Evolutionary conservation across 2,113 vertebrate genomes (phyloP), one percentile per base, ranked within the genome.

Genomic region (Mionectes macconnelli): DNA sequence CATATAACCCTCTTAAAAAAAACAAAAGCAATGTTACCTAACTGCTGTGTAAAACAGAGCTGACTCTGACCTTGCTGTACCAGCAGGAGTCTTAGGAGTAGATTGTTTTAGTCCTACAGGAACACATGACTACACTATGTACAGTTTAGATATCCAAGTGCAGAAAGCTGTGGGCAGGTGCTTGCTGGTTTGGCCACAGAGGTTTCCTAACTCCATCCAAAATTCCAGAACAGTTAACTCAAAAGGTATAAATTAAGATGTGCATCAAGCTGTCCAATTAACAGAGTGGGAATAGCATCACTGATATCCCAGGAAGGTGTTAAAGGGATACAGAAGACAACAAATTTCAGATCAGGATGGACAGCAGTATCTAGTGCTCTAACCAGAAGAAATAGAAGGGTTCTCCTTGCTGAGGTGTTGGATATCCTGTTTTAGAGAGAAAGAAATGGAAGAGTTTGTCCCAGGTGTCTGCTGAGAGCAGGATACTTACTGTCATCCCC

Each of bases 401-500:
- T 7, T 64, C 44, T 42, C 20, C 59, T 69, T 35, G 45, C n/a
- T 73, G 15, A 72, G 37, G 52, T 68, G 22, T 18, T 17, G 9
- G 23, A 17, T 12, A 42, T 9, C 2, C 24, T 11, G 1, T 10
- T 59, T 59, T 5, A 74, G 64, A 59, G 84, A 33, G 13, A 10
- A 59, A 37, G 20, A 19, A 0, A 2, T 18, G 13, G 11, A 7
- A 66, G 30, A 50, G 21, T 21, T n/a, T n/a, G n/a, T n/a, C n/a
- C 23, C 64, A 30, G 23, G 57, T 44, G 50, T 53, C 28, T 35
- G 45, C 47, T 9, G 31, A 23, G 12, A 60, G 55, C 4, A 60
- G 35, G 20, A 24, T 96, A 97, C 97, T 97, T 90, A 97, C 97
- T 97, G 89, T 99, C 99, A 98, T 99, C 99, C 95, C 99, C 99